phyloP scores from a whole-genome alignment of 2,888 invertebrate genomes.

The Spatulosminthurus flaviceps region DNA sequence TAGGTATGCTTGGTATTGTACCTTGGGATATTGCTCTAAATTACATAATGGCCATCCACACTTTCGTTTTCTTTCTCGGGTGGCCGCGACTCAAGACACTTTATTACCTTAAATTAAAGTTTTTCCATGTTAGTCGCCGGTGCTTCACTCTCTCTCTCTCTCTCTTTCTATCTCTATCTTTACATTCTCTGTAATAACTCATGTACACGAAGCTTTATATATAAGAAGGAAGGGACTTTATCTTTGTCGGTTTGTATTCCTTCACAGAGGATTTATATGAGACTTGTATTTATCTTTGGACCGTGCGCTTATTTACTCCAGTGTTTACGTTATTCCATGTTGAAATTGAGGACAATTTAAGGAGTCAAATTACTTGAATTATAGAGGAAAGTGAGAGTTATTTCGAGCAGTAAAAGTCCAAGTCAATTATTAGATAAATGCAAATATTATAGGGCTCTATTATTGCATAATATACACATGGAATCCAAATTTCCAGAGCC shows the following conservation, averaged over 20 bases:
- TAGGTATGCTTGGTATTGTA: not conserved
- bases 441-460: not conserved
- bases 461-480: conserved; percentile 1
- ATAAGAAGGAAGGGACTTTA: conserved; percentile 2
- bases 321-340: not conserved
- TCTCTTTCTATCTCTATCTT: conserved; percentile 11
- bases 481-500: not conserved
- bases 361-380: conserved; percentile 3
- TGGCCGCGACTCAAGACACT: conserved; percentile 47
- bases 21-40: conserved; percentile 43
- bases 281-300: not conserved
- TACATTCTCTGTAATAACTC: conserved; percentile 1
- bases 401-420: not conserved
- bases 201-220: not conserved
- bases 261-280: not conserved
- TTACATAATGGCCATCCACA: conserved; percentile 48
- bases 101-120: conserved; percentile 49
- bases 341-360: not conserved
- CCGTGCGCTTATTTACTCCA: not conserved
- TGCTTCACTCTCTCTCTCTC: conserved; percentile 2
- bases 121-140: conserved; percentile 30
- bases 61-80: conserved; percentile 45
- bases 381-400: conserved; percentile 4
- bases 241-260: not conserved
- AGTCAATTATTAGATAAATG: not conserved